A percentile compares a stretch with the other conserved stretches of the same genome.
phyloP scores from a whole-genome alignment of 2,113 vertebrate species.

The Salminus brasiliensis region DNA sequence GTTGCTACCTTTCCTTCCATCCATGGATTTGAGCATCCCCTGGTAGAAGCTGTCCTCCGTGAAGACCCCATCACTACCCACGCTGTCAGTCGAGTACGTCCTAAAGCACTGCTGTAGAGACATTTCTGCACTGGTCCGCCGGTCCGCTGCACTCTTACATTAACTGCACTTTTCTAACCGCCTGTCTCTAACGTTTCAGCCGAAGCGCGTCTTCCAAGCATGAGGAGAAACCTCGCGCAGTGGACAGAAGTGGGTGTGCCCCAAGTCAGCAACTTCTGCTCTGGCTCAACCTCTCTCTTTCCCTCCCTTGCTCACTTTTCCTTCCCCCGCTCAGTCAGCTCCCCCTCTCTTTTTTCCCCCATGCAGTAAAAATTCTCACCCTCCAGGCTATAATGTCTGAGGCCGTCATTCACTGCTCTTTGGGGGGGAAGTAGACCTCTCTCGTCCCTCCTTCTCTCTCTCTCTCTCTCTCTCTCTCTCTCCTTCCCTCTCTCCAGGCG shows the following conservation, averaged over 20 bases:
- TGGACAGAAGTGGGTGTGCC: constrained; percentile 63
- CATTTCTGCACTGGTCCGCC: constrained; percentile 24
- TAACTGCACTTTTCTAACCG: constrained; percentile 13
- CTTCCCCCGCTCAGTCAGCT: too few relatives aligned
- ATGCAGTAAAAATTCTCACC: constrained; percentile 63
- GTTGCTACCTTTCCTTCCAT: constrained; percentile 73
- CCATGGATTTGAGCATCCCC: constrained; percentile 64
- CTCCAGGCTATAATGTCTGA: constrained; percentile 58
- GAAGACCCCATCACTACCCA: constrained; percentile 71
- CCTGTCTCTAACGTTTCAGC: constrained; percentile 11
- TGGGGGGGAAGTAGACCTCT: constrained; percentile 15
- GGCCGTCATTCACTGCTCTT: constrained; percentile 49
- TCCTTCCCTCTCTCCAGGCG: constrained; percentile 1
- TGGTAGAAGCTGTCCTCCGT: constrained; percentile 66
- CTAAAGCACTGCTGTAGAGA: constrained; percentile 55
- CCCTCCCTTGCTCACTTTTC: constrained; percentile 30
- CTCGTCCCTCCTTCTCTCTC: neutral
- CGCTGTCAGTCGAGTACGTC: constrained; percentile 68
- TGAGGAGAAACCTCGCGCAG: constrained; percentile 42
- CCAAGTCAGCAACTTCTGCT: constrained; percentile 46
- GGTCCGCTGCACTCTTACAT: constrained; percentile 3
- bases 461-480: constrained; percentile 11
- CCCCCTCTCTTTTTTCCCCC: constrained; percentile 44
- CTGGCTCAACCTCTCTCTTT: constrained; percentile 35
- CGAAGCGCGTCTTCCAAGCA: constrained; percentile 10